phyloP scores from a whole-genome alignment of 2,888 invertebrate genomes.

The Parnassius orleans region DNA sequence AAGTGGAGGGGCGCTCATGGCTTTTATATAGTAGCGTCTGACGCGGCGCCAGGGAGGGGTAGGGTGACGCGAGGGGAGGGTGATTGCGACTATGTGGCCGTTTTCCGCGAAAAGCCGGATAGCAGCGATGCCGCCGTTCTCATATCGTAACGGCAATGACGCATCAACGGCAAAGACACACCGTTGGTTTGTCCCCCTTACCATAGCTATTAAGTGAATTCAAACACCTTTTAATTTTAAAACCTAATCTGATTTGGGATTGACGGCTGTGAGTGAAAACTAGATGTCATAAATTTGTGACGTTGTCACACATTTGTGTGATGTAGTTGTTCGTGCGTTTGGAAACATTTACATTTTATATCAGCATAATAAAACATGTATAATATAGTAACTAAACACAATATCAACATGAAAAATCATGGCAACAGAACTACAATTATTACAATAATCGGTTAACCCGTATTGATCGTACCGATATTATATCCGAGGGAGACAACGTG shows the following conservation, averaged over 20 bases:
- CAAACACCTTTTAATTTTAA: slow-evolving; percentile 35
- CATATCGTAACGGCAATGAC: slow-evolving; percentile 63
- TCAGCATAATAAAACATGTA: not conserved
- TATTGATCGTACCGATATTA: slow-evolving; percentile 59
- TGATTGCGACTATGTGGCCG: slow-evolving; percentile 61
- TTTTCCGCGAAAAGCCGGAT: slow-evolving; percentile 77
- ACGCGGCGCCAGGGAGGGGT: slow-evolving; percentile 57
- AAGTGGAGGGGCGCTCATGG: slow-evolving; percentile 69
- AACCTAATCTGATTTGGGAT: slow-evolving; percentile 31
- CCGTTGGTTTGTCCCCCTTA: slow-evolving; percentile 61
- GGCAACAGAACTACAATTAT: slow-evolving; percentile 7
- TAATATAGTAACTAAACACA: slow-evolving; percentile 3
- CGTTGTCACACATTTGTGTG: not conserved
- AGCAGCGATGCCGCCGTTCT: slow-evolving; percentile 57
- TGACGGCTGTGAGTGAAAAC: slow-evolving; percentile 55
- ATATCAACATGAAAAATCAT: slow-evolving; percentile 3
- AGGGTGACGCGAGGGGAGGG: slow-evolving; percentile 35
- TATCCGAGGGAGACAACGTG: slow-evolving; percentile 47
- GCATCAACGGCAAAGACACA: slow-evolving; percentile 58
- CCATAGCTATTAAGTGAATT: slow-evolving; percentile 40
- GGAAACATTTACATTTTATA: slow-evolving; percentile 22
- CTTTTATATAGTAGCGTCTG: slow-evolving; percentile 73
- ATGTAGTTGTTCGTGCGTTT: slow-evolving; percentile 44
- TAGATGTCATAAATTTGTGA: slow-evolving; percentile 22
- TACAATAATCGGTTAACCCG: slow-evolving; percentile 26